Conservation (phyloP, 1,140 invertebrate species). For the Aphaenogaster floridana region DNA sequence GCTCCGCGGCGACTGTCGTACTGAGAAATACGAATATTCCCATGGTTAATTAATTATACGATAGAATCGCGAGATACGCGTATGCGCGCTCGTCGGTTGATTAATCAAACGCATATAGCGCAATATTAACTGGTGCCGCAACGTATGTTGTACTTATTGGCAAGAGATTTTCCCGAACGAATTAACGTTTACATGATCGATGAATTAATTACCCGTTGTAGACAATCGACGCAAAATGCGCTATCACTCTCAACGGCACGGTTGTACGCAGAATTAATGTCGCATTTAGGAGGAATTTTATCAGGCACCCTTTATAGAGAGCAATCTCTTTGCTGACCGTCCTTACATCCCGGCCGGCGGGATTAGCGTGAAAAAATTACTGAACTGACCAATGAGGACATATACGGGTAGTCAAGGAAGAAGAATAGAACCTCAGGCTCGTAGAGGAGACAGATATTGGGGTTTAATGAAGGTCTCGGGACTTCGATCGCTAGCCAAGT, state of each 20-base stretch:
- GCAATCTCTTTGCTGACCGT: not conserved
- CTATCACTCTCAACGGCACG: not conserved
- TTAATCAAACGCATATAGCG: slow-evolving; percentile 11
- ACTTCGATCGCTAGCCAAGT: slow-evolving; percentile 2
- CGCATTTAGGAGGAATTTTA: not conserved
- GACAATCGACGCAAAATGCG: not conserved
- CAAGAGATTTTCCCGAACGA: not conserved
- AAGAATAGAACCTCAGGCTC: slow-evolving; percentile 5
- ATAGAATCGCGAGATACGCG: slow-evolving; percentile 2
- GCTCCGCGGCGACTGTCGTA: not conserved
- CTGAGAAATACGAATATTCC: slow-evolving; percentile 30
- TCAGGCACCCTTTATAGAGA: not conserved
- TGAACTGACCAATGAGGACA: slow-evolving; percentile 8
- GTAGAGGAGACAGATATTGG: slow-evolving; percentile 37
- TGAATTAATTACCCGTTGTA: not conserved
- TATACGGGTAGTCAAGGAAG: slow-evolving; percentile 28
- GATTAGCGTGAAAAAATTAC: slow-evolving; percentile 35
- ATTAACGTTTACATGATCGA: not conserved
- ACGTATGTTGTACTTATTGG: not conserved
- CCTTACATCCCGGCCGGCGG: not conserved
- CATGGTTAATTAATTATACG: slow-evolving; percentile 39
- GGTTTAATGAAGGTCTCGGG: slow-evolving; percentile 52
- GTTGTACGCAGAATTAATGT: not conserved
- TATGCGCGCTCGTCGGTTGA: not conserved
- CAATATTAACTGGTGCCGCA: slow-evolving; percentile 1